Percentiles rank a stretch among this genome's conserved stretches.
Evolutionary conservation across 1,140 invertebrate species (phyloP).

Genomic region (Eubasilissa regina): DNA sequence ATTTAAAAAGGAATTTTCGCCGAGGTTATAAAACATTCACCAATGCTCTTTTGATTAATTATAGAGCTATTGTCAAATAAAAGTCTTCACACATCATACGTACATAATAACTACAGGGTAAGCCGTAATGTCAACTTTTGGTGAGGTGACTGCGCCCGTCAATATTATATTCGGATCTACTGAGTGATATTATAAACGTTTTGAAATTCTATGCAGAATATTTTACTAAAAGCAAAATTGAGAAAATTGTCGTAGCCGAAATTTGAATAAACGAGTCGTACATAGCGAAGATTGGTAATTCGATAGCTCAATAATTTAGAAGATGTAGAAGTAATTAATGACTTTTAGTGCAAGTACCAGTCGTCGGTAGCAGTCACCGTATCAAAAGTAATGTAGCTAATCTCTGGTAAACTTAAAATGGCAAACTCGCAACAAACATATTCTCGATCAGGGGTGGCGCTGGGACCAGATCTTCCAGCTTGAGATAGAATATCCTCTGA

Average conservation of each 20-base stretch:
- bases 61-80: slow-evolving; percentile 21
- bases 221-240: no score
- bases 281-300: no score
- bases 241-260: no score
- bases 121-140: neutral
- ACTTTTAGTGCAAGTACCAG: neutral
- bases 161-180: neutral
- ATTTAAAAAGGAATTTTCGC: slow-evolving; percentile 17
- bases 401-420: slow-evolving; percentile 79
- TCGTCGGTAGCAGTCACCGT: slow-evolving; percentile 12
- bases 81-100: slow-evolving; percentile 9
- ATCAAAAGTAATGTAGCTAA: slow-evolving; percentile 32
- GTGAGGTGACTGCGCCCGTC: slow-evolving; percentile 9
- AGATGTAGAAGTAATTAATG: no score
- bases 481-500: slow-evolving; percentile 94
- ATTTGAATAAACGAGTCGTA: no score
- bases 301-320: no score
- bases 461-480: slow-evolving; percentile 92
- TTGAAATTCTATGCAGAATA: no score
- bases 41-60: slow-evolving; percentile 16
- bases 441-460: slow-evolving; percentile 94
- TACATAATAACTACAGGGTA: slow-evolving; percentile 6
- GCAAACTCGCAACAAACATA: slow-evolving; percentile 94
- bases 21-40: slow-evolving; percentile 16
- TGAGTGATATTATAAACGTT: no score